These are phyloP conservation scores for Corbicula japonica DNA, from an alignment of 2,888 invertebrate species.

Conservation along the genomic window DNA sequence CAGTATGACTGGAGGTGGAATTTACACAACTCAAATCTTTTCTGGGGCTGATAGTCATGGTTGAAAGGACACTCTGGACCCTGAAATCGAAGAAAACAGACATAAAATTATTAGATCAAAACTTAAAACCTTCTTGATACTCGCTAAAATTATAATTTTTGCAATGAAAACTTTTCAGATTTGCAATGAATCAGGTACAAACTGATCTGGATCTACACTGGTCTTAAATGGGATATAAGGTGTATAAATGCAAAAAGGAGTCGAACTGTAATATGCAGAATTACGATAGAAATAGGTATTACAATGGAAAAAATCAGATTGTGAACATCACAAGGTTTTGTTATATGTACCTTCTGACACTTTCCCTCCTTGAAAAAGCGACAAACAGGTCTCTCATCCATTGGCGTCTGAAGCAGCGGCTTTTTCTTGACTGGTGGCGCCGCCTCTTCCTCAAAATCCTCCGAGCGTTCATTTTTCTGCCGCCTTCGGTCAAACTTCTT, in stretches of 20 bases:
- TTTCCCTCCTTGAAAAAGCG: conserved; percentile 96
- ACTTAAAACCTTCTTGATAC: background rate
- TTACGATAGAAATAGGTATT: too few relatives aligned
- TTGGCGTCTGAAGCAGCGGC: conserved; percentile 78
- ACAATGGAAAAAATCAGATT: too few relatives aligned
- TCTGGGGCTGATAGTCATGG: conserved; percentile 93
- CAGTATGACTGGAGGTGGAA: conserved; percentile 98
- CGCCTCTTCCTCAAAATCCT: conserved; percentile 63
- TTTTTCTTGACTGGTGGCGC: conserved; percentile 78
- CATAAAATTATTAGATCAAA: background rate
- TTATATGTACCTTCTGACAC: conserved; percentile 88
- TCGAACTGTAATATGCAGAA: too few relatives aligned
- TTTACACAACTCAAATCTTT: conserved; percentile 97
- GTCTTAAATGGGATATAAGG: too few relatives aligned
- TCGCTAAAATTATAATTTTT: background rate
- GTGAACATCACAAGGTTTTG: background rate
- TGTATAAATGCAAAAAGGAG: too few relatives aligned
- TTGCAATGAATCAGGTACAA: too few relatives aligned
- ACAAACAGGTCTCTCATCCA: conserved; percentile 88
- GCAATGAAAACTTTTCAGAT: too few relatives aligned
- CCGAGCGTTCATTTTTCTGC: conserved; percentile 54
- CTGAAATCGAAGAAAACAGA: conserved; percentile 80
- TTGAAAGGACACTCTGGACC: conserved; percentile 95
- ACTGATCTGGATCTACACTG: too few relatives aligned
- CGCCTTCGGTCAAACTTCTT: conserved; percentile 57